phyloP scores from a whole-genome alignment of 2,888 invertebrate species.

The Phorcus lineatus region DNA sequence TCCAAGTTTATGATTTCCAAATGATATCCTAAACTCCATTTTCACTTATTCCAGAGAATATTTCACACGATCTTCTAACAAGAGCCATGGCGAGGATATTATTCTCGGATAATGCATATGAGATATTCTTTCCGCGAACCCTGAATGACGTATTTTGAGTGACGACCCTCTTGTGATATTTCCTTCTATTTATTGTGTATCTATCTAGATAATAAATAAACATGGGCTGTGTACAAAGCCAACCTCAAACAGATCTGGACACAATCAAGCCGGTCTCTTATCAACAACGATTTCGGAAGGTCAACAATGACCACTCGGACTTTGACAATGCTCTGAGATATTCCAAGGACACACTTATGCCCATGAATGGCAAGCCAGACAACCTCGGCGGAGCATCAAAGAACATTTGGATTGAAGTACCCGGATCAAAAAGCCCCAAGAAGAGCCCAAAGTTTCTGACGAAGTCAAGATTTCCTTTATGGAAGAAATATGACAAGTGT shows the following conservation, averaged over 20 bases:
- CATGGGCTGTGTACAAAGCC: constrained; percentile 20
- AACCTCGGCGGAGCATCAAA: neutral
- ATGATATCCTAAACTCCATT: too few species aligned
- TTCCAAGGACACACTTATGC: constrained; percentile 6
- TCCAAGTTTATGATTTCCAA: too few species aligned
- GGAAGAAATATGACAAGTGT: constrained; percentile 36
- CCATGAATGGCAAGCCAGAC: neutral
- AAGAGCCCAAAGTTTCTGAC: neutral
- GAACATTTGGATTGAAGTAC: neutral
- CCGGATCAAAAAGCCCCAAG: neutral
- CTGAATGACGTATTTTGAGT: too few species aligned
- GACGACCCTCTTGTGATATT: too few species aligned
- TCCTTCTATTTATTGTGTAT: too few species aligned
- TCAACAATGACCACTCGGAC: neutral
- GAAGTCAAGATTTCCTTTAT: constrained; percentile 34
- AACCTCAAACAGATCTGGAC: neutral
- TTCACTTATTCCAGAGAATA: too few species aligned
- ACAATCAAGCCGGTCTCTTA: neutral
- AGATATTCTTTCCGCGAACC: too few species aligned
- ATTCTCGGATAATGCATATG: too few species aligned
- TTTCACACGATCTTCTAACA: too few species aligned
- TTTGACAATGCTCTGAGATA: neutral
- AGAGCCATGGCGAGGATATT: too few species aligned
- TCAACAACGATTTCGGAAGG: neutral
- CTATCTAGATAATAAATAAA: neutral